A percentile compares a stretch with the other conserved stretches of the same genome.
These are phyloP conservation scores for Aplysina aerophoba DNA, from an alignment of 37 sponge, comb jelly and placozoan genomes.

Conservation along the genomic window DNA sequence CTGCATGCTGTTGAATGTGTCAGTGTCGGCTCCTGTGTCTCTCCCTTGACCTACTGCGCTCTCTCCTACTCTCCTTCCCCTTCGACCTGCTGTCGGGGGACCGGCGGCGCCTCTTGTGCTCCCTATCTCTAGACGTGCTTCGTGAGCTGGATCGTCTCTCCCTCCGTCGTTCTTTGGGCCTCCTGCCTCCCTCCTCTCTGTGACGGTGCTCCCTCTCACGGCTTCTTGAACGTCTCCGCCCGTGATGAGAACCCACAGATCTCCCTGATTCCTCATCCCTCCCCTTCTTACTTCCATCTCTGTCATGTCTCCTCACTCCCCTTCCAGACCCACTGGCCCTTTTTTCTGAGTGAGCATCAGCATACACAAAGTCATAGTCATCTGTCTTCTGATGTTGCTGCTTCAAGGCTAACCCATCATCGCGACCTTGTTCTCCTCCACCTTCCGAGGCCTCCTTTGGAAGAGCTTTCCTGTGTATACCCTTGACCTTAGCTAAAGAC, in stretches of 20 bases:
- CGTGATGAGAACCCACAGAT: background rate
- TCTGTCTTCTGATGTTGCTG: conserved; percentile 19
- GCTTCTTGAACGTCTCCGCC: too few species aligned
- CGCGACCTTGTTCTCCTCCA: background rate
- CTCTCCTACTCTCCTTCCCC: background rate
- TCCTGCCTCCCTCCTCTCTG: too few species aligned
- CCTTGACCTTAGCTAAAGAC: conserved; percentile 91
- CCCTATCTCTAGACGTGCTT: background rate
- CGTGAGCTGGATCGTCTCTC: background rate
- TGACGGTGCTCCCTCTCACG: too few species aligned
- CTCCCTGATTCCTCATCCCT: conserved; percentile 42
- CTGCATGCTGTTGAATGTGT: too few species aligned
- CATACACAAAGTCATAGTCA: conserved; percentile 81
- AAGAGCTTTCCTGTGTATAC: conserved; percentile 26
- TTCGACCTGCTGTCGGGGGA: too few species aligned
- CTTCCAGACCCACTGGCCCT: background rate
- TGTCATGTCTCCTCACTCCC: background rate
- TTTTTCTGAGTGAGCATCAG: conserved; percentile 30
- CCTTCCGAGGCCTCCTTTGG: conserved; percentile 32
- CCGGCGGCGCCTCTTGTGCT: too few species aligned
- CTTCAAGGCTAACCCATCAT: conserved; percentile 49
- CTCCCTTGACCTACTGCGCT: conserved; percentile 5
- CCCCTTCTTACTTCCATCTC: background rate
- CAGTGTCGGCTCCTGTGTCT: background rate
- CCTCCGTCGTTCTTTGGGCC: too few species aligned